Evolutionary conservation across 2,888 invertebrate species (phyloP).

Genomic region (Cepaea hortensis): DNA sequence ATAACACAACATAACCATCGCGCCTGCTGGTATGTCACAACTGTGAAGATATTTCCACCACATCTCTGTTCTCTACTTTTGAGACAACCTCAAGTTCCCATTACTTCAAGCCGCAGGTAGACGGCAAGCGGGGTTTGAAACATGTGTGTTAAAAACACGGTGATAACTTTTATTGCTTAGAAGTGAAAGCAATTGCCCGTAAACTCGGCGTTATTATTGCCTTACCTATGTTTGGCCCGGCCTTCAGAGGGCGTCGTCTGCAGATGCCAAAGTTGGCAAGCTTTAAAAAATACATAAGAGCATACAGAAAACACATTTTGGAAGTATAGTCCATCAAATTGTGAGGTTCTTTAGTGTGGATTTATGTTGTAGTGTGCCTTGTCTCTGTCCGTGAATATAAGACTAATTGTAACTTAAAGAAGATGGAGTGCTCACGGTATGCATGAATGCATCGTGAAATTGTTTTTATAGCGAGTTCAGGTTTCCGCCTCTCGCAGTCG

Average conservation of each 20-base stretch:
- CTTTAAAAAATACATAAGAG: not conserved
- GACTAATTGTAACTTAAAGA: not conserved
- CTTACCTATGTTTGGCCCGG: slow-evolving; percentile 35
- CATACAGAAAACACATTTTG: not conserved
- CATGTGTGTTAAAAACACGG: not conserved
- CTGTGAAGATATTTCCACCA: no score
- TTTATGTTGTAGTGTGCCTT: not conserved
- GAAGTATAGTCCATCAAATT: not conserved
- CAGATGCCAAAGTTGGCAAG: not conserved
- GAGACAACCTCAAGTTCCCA: not conserved
- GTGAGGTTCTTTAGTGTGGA: not conserved
- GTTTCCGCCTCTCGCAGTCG: no score
- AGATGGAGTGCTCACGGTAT: no score
- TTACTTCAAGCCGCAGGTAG: not conserved
- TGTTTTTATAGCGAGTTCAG: no score
- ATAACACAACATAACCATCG: no score
- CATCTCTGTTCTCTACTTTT: no score
- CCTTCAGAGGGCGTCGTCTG: not conserved
- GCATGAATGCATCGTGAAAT: no score
- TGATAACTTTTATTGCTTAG: not conserved
- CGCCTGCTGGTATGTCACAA: no score
- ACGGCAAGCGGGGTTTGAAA: not conserved
- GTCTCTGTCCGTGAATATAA: not conserved
- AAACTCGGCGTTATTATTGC: slow-evolving; percentile 53
- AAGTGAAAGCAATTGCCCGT: not conserved